Conservation (phyloP, 2,888 invertebrate species). For the Drosophila meridiana region DNA sequence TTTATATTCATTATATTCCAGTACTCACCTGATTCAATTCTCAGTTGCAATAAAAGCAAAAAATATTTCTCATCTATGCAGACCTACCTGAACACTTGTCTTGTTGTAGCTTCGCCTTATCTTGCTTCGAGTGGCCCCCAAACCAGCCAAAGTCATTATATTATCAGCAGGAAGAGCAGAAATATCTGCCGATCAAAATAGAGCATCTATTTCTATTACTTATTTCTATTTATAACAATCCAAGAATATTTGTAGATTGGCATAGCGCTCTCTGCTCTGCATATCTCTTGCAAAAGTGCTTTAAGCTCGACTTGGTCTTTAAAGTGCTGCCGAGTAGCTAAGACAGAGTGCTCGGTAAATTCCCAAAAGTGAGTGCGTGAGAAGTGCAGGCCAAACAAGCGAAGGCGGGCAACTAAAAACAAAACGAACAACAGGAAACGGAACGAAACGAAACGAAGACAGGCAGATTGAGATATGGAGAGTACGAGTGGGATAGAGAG, state of each 20-base stretch:
- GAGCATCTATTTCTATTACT: too few relatives aligned
- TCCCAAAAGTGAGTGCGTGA: constrained; percentile 60
- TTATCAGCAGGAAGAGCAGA: neutral
- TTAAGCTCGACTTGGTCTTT: constrained; percentile 18
- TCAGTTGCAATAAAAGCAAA: too few relatives aligned
- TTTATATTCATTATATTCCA: too few relatives aligned
- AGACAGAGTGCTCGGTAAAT: constrained; percentile 62
- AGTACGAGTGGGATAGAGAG: neutral
- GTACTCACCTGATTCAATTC: too few relatives aligned
- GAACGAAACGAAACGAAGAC: constrained; percentile 9
- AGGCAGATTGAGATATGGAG: neutral
- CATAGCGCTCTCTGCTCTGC: too few relatives aligned
- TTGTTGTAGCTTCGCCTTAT: neutral
- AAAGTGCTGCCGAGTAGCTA: constrained; percentile 19
- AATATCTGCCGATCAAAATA: neutral
- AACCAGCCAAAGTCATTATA: neutral
- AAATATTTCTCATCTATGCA: neutral
- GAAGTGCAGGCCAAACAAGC: constrained; percentile 73
- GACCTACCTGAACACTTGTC: constrained; percentile 7
- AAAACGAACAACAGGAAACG: constrained; percentile 68
- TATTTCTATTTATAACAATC: neutral
- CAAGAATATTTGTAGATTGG: too few relatives aligned
- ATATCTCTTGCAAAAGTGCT: neutral
- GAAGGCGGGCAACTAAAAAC: constrained; percentile 54
- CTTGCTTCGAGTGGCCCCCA: neutral